Base-by-base conservation (phyloP, 2,113 vertebrate genomes). In the Pitta sordida region DNA sequence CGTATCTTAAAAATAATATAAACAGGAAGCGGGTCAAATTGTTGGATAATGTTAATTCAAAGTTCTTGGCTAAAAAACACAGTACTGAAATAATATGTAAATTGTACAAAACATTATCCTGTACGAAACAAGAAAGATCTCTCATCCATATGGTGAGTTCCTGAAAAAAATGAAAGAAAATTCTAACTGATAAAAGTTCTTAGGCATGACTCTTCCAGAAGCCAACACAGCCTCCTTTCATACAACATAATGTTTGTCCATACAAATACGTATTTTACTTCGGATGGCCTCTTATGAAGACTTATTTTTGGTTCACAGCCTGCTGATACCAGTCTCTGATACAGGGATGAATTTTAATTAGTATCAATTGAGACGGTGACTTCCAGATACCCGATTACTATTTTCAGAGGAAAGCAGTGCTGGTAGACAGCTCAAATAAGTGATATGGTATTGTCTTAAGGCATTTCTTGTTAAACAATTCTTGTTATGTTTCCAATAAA, bases 21-120 rank as follows among this genome's bases (percentile, higher is more conserved):
- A 94, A 44, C 73, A 95, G 65, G 39, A 96, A 94, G 43, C 5
- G 46, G 48, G 52, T 83, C 88, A 94, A 95, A 95, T 49, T 30
- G 70, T 19, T 90, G 65, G 60, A 86, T 94, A 94, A 46, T n/a
- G 18, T 53, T 73, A 85, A 95, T 75, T 92, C 68, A 44, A 93
- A 86, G 69, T 87, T 60, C 56, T 91, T 22, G 22, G 90, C 74
- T 74, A 64, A 74, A 87, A 87, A 91, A 37, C 22, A 78, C 7
- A 49, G 62, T 23, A 65, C 34, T 62, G 78, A 76, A 88, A 65
- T 37, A 52, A 43, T 55, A 79, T 69, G 73, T 56, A 58, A 58
- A 65, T 79, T 65, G 10, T 39, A 68, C 9, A 82, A 58, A 59
- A 55, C 13, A 48, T 29, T 67, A 69, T 34, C 41, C 52, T 51